Conservation (phyloP, 2,113 vertebrate species). For the Suncus etruscus region DNA sequence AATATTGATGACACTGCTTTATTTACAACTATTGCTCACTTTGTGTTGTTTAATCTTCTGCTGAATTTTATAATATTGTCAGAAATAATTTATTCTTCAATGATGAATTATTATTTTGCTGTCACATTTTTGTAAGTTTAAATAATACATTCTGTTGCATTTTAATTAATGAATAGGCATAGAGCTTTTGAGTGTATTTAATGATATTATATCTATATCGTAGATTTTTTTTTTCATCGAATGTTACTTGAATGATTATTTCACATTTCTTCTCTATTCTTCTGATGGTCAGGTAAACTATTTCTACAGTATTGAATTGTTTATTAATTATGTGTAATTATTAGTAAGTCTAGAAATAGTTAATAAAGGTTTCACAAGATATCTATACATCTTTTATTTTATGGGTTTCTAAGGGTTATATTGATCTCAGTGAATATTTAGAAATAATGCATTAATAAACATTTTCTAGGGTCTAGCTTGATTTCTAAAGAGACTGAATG, state of each 20-base stretch:
- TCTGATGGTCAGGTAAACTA: neutral
- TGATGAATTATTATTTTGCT: neutral
- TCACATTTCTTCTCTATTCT: neutral
- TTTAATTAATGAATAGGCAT: neutral
- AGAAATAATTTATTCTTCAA: neutral
- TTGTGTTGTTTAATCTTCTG: neutral
- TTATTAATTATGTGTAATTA: neutral
- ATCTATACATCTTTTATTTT: neutral
- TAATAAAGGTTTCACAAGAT: neutral
- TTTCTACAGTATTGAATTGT: neutral
- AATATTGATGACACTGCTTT: too few relatives aligned
- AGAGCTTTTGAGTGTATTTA: neutral
- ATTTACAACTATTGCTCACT: too few relatives aligned
- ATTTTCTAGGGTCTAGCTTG: too few relatives aligned
- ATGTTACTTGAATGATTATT: neutral
- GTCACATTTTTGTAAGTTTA: neutral
- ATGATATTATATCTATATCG: neutral
- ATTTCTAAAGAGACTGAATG: too few relatives aligned
- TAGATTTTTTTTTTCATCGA: neutral
- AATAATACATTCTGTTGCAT: neutral
- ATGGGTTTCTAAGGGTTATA: neutral
- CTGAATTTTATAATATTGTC: neutral
- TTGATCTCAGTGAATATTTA: neutral
- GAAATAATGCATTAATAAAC: neutral
- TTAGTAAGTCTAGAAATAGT: neutral